A percentile compares a stretch with the other conserved stretches of the same genome.
Evolutionary conservation across 37 sponge, comb jelly and placozoan species (phyloP).

Genomic region (Lycopodina hypogea): DNA sequence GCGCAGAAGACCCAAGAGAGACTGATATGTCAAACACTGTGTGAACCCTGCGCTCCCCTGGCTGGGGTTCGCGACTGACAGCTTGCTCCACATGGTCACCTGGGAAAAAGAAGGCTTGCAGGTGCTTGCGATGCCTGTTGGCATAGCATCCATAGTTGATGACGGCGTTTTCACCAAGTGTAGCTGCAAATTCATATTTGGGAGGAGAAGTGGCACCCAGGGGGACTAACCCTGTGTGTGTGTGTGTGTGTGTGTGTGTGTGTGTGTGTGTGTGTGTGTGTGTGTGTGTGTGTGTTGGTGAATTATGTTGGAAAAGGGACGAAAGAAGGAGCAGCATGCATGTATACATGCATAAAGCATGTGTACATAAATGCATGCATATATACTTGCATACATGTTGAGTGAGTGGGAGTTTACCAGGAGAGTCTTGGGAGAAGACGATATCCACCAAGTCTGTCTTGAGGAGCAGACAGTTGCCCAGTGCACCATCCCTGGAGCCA

Average conservation of each 20-base stretch:
- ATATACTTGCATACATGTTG: too few species aligned
- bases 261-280: too few species aligned
- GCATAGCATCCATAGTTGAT: slow-evolving; percentile 69
- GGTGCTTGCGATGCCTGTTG: slow-evolving; percentile 39
- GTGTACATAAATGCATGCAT: too few species aligned
- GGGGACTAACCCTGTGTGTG: slow-evolving; percentile 36
- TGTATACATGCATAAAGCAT: too few species aligned
- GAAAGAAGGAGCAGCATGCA: background rate
- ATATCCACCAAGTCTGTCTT: slow-evolving; percentile 31
- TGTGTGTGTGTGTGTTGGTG: too few species aligned
- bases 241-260: too few species aligned
- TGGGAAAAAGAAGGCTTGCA: slow-evolving; percentile 72
- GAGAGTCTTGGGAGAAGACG: slow-evolving; percentile 43
- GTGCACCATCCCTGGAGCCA: too few species aligned
- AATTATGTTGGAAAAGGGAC: too few species aligned
- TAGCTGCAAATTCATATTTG: slow-evolving; percentile 46
- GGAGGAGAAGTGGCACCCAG: slow-evolving; percentile 39
- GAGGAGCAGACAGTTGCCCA: slow-evolving; percentile 3
- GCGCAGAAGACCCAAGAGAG: background rate
- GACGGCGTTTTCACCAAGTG: slow-evolving; percentile 38
- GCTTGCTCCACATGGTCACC: slow-evolving; percentile 37
- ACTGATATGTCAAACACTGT: slow-evolving; percentile 53
- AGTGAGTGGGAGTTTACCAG: slow-evolving; percentile 10
- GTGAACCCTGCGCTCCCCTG: slow-evolving; percentile 60
- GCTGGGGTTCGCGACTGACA: slow-evolving; percentile 38